Percentiles rank a stretch among this genome's conserved stretches.
Conservation (phyloP, 2,888 invertebrate genomes). For the Poecilobothrus nobilitatus region DNA sequence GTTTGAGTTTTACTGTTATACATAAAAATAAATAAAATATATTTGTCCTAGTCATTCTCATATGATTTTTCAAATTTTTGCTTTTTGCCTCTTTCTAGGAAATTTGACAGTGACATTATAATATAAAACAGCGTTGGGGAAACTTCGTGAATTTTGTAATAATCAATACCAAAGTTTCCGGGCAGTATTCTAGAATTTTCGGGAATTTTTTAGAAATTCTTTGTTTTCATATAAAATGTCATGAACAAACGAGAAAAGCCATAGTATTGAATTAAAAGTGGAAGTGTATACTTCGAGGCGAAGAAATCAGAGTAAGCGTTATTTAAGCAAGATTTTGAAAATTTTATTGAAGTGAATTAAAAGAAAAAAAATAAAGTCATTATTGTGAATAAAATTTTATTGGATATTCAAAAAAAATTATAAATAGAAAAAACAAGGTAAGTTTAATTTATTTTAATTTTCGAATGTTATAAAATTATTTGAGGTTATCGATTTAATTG, state of each 20-base stretch:
- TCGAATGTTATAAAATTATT: no score
- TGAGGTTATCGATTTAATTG: no score
- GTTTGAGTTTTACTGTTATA: background rate
- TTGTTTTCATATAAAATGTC: background rate
- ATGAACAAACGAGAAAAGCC: background rate
- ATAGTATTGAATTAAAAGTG: background rate
- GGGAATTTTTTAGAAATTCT: background rate
- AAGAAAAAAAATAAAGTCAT: no score
- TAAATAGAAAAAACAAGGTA: no score
- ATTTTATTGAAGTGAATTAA: no score
- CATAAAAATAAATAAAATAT: background rate
- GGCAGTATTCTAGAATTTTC: background rate
- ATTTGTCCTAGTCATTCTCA: background rate
- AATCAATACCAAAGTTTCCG: slow-evolving; percentile 2
- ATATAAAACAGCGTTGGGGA: background rate
- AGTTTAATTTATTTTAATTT: no score
- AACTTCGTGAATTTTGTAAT: background rate
- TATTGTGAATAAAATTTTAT: no score
- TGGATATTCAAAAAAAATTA: no score
- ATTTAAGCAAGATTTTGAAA: no score
- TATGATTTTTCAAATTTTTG: background rate
- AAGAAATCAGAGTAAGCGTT: no score
- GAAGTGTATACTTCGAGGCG: background rate
- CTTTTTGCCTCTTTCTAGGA: background rate
- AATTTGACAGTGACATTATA: background rate